Percentiles rank a stretch among this genome's conserved stretches.
Conservation (phyloP, 2,888 invertebrate species). For the Trachelus troglodyta region DNA sequence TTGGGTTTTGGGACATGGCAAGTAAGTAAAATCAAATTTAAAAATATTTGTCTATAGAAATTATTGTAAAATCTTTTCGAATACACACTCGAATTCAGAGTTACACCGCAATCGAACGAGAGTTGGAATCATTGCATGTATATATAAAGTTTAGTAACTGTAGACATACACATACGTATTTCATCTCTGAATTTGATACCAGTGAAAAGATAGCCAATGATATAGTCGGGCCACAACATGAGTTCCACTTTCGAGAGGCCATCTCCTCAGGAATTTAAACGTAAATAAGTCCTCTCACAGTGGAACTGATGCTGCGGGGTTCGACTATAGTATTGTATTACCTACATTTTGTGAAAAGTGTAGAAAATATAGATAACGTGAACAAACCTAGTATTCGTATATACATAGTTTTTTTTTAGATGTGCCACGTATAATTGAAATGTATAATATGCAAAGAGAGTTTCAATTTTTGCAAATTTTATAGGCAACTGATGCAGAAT, state of each 20-base stretch:
- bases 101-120: no score
- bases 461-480: neutral
- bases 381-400: neutral
- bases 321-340: no score
- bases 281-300: no score
- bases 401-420: neutral
- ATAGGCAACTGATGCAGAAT: constrained; percentile 75
- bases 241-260: no score
- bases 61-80: neutral
- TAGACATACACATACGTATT: no score
- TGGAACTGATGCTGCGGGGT: no score
- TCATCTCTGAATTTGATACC: no score
- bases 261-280: no score
- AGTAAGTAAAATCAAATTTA: constrained; percentile 68
- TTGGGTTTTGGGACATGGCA: constrained; percentile 86
- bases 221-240: no score
- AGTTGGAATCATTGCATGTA: no score
- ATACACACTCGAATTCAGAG: neutral
- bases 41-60: constrained; percentile 18
- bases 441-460: neutral
- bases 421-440: neutral
- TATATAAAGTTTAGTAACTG: no score
- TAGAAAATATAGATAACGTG: neutral
- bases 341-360: neutral
- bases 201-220: no score